These are phyloP conservation scores for Lytechinus pictus DNA, from an alignment of 35 echinoderm and acorn worm species.

Conservation along the genomic window DNA sequence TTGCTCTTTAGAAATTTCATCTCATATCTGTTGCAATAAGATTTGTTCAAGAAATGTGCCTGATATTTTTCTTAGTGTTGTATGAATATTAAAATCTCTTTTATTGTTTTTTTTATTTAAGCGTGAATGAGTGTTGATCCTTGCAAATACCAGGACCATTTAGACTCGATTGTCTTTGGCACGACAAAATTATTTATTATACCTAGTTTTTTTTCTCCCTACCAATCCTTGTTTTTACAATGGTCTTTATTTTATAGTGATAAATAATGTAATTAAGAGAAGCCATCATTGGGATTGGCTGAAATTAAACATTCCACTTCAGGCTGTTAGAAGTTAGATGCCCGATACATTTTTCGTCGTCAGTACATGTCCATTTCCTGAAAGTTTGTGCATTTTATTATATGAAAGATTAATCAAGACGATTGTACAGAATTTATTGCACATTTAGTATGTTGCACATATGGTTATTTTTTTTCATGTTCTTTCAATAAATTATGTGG, in stretches of 20 bases:
- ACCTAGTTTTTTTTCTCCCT: too few species aligned
- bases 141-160: too few species aligned
- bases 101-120: too few species aligned
- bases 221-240: neutral
- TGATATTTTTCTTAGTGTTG: slow-evolving; percentile 3
- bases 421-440: neutral
- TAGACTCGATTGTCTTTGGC: too few species aligned
- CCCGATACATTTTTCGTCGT: neutral
- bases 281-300: neutral
- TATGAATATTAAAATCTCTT: too few species aligned
- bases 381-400: neutral
- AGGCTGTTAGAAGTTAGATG: neutral
- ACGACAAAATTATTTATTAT: too few species aligned
- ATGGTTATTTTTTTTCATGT: neutral
- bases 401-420: neutral
- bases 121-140: too few species aligned
- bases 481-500: neutral
- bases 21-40: slow-evolving; percentile 33
- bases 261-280: neutral
- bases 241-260: neutral
- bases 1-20: neutral
- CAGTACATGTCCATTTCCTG: neutral
- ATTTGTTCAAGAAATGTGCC: slow-evolving; percentile 33
- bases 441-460: neutral
- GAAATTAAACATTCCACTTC: neutral